Evolutionary conservation across 2,113 vertebrate species (phyloP).

Genomic region (Poeciliopsis occidentalis): DNA sequence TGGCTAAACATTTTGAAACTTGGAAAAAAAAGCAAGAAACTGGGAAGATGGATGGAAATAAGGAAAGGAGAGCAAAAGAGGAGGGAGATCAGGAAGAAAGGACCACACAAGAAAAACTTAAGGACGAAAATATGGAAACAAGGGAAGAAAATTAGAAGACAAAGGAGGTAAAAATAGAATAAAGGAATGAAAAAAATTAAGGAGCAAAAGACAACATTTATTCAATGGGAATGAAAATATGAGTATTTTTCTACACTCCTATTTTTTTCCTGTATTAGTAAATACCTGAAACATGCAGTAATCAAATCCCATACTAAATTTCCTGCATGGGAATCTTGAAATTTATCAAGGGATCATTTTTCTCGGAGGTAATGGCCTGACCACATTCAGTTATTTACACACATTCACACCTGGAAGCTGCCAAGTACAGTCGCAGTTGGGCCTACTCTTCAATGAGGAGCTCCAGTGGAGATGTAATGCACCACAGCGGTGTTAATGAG

Average conservation of each 20-base stretch:
- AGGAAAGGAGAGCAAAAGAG: not conserved
- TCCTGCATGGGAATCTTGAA: not conserved
- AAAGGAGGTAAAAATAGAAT: not conserved
- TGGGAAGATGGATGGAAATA: not conserved
- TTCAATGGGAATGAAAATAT: not conserved
- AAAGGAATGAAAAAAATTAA: not conserved
- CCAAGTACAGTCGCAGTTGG: not conserved
- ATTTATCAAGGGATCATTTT: not conserved
- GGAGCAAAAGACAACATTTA: not conserved
- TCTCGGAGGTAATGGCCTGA: not conserved
- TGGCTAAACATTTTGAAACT: not conserved
- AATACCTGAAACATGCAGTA: not conserved
- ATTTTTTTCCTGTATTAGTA: not conserved
- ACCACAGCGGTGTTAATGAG: not conserved
- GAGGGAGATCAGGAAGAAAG: not conserved
- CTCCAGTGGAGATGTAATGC: not conserved
- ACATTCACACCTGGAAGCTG: conserved; percentile 12
- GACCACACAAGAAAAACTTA: not conserved
- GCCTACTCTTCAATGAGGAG: not conserved
- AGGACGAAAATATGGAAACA: not conserved
- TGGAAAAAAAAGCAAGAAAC: not conserved
- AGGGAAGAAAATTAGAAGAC: not conserved
- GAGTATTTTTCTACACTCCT: not conserved
- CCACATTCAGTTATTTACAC: not conserved
- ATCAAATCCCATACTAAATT: not conserved